These are phyloP conservation scores for Ornithorhynchus anatinus DNA, from an alignment of 2,113 vertebrate species.

Conservation along the genomic window DNA sequence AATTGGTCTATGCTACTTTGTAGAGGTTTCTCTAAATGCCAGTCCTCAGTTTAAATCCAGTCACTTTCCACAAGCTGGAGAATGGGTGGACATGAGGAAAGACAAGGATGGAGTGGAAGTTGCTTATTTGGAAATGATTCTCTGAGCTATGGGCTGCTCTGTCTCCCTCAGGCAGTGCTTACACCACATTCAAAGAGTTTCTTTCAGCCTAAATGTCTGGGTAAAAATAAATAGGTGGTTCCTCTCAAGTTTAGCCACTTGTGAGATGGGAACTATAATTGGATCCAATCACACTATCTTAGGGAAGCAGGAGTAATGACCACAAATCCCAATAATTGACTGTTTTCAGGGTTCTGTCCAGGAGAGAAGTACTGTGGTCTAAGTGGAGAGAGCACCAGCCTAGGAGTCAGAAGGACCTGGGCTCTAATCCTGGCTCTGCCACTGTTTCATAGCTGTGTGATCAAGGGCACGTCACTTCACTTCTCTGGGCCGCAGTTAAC, in stretches of 20 bases:
- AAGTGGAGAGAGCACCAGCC: no score
- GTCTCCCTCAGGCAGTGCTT: no score
- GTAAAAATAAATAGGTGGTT: not conserved
- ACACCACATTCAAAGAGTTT: not conserved
- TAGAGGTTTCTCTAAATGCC: not conserved
- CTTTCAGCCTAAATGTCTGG: constrained; percentile 12
- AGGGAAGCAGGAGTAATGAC: no score
- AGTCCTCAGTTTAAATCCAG: not conserved
- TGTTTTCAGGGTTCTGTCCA: no score
- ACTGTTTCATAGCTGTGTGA: no score
- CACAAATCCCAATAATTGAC: no score
- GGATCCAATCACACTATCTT: not conserved
- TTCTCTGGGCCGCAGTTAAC: no score
- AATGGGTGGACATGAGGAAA: not conserved
- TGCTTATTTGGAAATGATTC: not conserved
- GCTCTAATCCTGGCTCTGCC: no score
- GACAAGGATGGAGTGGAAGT: not conserved
- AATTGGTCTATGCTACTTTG: not conserved
- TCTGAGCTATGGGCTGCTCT: not conserved
- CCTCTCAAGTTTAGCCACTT: not conserved
- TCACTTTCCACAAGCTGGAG: not conserved
- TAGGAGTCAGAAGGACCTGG: no score
- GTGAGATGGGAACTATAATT: not conserved
- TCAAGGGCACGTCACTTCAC: no score
- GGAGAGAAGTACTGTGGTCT: no score